Evolutionary conservation across 1,140 invertebrate species (phyloP), one percentile per base, ranked within the genome.

Genomic region (Eumeta japonica): DNA sequence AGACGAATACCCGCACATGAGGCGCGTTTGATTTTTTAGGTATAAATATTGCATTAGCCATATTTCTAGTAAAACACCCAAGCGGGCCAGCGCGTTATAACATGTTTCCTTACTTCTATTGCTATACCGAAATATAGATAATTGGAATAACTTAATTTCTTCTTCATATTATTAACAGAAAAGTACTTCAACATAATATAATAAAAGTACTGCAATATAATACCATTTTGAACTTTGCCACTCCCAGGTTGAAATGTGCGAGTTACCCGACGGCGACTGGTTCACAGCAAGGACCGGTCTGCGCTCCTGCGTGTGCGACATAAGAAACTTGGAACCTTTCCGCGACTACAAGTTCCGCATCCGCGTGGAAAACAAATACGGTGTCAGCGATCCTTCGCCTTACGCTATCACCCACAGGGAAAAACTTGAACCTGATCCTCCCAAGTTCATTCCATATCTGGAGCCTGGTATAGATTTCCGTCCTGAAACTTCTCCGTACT

Each of bases 301-400:
- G 3, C 80, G 89, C 41, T 89, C 88, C 28, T 92, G 88, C 53
- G 82, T 83, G 13, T 92, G 89, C 57, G 90, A 93, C 53, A 87
- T 96, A 32, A 77, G 83, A 16, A 89, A 88, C 62, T 76, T 90
- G 20, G 84, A 89, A 51, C 91, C 92, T 0, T 89, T 89, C 73
- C 79, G 87, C 36, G 92, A 96, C 73, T 96, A 95, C 71, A 88
- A 88, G 59, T 96, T 96, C 77, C 79, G 94, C 29, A 82, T 97
- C 16, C 81, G 93, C n/a, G 94, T 96, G 2, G 92, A 96, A 58
- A 97, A 97, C 62, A 92, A 93, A 64, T 92, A 91, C 57, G 94
- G 94, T n/a, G 83, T 96, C n/a, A 94, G 92, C 63, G 94, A 97
- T 60, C 93, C 94, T 0, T 94, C 90, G 17, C 91, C 92, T 3